Base-by-base conservation (phyloP, 2,888 invertebrate genomes). In the Cataglyphis livida region DNA sequence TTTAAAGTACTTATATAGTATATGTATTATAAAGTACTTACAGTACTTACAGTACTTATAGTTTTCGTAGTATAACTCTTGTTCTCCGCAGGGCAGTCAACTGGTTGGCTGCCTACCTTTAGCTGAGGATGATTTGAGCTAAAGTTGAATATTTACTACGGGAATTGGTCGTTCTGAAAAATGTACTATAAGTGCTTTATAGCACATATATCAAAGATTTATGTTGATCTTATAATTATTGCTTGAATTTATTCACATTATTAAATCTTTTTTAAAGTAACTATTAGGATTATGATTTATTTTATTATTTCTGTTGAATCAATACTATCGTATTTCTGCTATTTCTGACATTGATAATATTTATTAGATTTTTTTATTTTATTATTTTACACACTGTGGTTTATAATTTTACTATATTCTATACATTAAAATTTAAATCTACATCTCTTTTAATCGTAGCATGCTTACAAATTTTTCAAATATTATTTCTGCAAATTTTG, bases 401-500 rank as follows among this genome's bases (percentile, higher is more conserved):
- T 44, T 18, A 48, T 48, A 48, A 28, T 41, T 73, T 73, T 15
- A 73, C 41, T 25, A 0, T 25, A 3, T 71, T 41, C 15, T 38
- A 28, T 28, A 73, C 10, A 28, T 41, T 12, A 61, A 44, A 41
- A 73, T 41, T 12, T n/a, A n/a, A n/a, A 61, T 61, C 4, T 62
- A 41, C 0, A 28, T 10, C 41, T 10, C 5, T 61, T 2, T 21
- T 21, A 21, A 61, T 28, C 59, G n/a, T 9, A 61, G 1, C 2
- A 71, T n/a, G 28, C 18, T 57, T 41, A 61, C 18, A 61, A 18
- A 61, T 18, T 25, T 10, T 9, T 73, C 2, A 7, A 3, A 59
- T n/a, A 64, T 64, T 35, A n/a, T 41, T 61, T 61, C 21, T 74
- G 61, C 28, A n/a, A 61, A 61, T 61, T 32, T 61, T 28, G 9